phyloP scores from a whole-genome alignment of 2,113 vertebrate species.

The Otolemur garnettii region DNA sequence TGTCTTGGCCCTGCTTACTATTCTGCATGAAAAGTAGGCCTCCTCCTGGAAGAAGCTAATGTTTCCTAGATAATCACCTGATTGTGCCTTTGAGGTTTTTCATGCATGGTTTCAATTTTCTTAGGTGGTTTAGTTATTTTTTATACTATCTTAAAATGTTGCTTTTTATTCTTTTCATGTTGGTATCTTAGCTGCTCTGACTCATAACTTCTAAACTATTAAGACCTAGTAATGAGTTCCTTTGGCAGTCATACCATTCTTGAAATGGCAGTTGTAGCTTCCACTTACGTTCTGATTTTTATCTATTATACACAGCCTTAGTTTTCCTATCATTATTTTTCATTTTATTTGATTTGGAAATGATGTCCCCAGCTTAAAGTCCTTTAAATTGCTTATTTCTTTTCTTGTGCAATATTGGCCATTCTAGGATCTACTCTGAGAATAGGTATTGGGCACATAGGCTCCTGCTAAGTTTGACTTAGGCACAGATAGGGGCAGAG shows the following conservation, averaged over 20 bases:
- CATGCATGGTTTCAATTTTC: constrained; percentile 54
- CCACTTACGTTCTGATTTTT: constrained; percentile 53
- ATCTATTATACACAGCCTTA: constrained; percentile 18
- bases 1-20: constrained; percentile 71
- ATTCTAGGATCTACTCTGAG: constrained; percentile 27
- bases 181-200: constrained; percentile 57
- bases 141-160: constrained; percentile 55
- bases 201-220: constrained; percentile 55
- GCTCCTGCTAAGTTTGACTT: constrained; percentile 60
- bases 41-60: constrained; percentile 72
- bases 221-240: constrained; percentile 58
- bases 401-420: constrained; percentile 29
- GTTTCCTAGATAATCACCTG: constrained; percentile 74
- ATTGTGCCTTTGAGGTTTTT: constrained; percentile 70
- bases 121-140: constrained; percentile 74
- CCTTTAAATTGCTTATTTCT: constrained; percentile 59
- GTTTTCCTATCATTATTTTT: constrained; percentile 47
- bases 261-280: constrained; percentile 54
- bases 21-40: constrained; percentile 66
- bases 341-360: constrained; percentile 55
- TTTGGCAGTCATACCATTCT: constrained; percentile 50
- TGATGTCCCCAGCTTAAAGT: constrained; percentile 11
- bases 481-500: constrained; percentile 9
- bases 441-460: constrained; percentile 35
- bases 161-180: constrained; percentile 64